phyloP scores from a whole-genome alignment of 2,113 vertebrate genomes.

The Spermophilus dauricus region DNA sequence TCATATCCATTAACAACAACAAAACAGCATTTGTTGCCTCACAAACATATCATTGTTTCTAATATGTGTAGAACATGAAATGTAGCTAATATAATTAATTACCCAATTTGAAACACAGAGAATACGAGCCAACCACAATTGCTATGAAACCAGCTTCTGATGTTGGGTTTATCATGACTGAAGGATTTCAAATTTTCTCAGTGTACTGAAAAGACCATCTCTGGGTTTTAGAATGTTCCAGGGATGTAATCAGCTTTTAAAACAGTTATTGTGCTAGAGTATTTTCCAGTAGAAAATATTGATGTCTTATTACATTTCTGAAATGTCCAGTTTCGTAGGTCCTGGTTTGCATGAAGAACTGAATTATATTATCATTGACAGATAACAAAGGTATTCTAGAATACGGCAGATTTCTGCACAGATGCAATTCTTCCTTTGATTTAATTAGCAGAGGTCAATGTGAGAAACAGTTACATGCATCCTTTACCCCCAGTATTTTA shows the following conservation, averaged over 20 bases:
- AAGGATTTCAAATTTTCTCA: conserved; percentile 8
- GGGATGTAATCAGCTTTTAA: background rate
- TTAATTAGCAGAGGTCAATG: background rate
- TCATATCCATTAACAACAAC: conserved; percentile 62
- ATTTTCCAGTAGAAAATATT: background rate
- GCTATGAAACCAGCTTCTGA: background rate
- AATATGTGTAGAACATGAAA: conserved; percentile 11
- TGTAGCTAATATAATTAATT: conserved; percentile 59
- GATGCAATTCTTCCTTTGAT: background rate
- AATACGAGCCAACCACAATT: conserved; percentile 17
- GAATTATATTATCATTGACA: background rate
- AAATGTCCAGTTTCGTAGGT: background rate
- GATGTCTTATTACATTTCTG: background rate
- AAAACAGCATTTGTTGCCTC: conserved; percentile 21
- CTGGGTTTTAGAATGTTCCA: background rate
- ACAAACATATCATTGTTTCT: conserved; percentile 47
- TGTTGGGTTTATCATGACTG: conserved; percentile 34
- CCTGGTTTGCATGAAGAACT: background rate
- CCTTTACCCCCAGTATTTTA: background rate
- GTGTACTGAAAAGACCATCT: background rate
- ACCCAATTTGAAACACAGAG: conserved; percentile 47
- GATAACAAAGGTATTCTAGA: background rate
- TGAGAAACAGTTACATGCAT: background rate
- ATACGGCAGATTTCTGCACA: background rate
- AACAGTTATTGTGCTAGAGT: background rate